Percentiles rank a stretch among this genome's conserved stretches.
Conservation (phyloP, 2,888 invertebrate genomes). For the Alloplasta piceator region DNA sequence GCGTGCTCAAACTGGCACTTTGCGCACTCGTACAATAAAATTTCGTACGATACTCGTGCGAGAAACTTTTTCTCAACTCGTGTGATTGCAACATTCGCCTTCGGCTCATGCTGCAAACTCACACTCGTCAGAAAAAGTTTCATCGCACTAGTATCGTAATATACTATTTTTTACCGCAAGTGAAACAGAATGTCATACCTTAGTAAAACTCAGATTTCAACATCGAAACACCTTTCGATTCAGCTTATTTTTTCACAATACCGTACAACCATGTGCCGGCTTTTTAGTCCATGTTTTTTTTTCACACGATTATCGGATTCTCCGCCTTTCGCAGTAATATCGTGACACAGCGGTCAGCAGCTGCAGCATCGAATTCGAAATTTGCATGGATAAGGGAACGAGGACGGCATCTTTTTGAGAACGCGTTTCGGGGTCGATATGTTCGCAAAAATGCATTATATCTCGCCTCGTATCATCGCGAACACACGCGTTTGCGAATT, state of each 20-base stretch:
- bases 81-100: too few relatives aligned
- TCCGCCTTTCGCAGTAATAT: slow-evolving; percentile 19
- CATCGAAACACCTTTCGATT: not conserved
- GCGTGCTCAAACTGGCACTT: too few relatives aligned
- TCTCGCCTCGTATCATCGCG: not conserved
- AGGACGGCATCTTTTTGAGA: slow-evolving; percentile 21
- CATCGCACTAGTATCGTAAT: too few relatives aligned
- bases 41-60: too few relatives aligned
- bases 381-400: slow-evolving; percentile 25
- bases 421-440: not conserved
- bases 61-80: too few relatives aligned
- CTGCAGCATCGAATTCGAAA: slow-evolving; percentile 40
- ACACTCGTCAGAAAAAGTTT: too few relatives aligned
- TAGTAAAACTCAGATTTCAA: not conserved
- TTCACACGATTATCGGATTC: slow-evolving; percentile 22
- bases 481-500: not conserved
- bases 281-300: slow-evolving; percentile 22
- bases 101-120: too few relatives aligned
- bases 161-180: too few relatives aligned
- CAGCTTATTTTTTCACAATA: slow-evolving; percentile 4
- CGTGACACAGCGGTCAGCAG: slow-evolving; percentile 29
- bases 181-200: too few relatives aligned
- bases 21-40: too few relatives aligned
- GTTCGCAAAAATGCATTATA: slow-evolving; percentile 26
- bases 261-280: not conserved